Conservation (phyloP, 2,113 vertebrate genomes). For the Alethe castanea region DNA sequence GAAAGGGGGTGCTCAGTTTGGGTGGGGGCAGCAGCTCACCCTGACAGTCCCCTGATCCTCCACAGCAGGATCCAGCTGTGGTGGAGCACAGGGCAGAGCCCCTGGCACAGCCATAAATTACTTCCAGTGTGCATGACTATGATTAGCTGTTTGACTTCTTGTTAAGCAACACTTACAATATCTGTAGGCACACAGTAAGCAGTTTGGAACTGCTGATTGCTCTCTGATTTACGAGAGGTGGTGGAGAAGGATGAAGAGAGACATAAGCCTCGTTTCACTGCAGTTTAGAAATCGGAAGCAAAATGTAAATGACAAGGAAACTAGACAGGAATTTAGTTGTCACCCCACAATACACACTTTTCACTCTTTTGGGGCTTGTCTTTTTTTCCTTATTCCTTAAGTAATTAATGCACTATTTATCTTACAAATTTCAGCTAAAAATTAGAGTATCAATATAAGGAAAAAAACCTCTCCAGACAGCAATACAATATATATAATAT, state of each 20-base stretch:
- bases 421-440: background rate
- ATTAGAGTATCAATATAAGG: background rate
- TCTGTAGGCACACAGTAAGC: slow-evolving; percentile 1
- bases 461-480: background rate
- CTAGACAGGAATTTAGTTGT: background rate
- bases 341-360: background rate
- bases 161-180: slow-evolving; percentile 39
- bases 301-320: background rate
- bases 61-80: background rate
- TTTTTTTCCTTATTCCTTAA: background rate
- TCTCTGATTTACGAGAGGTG: background rate
- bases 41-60: background rate
- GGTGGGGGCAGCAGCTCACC: background rate
- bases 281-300: slow-evolving; percentile 6
- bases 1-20: background rate
- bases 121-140: background rate
- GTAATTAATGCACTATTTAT: background rate
- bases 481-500: background rate
- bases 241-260: background rate
- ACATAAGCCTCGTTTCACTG: background rate
- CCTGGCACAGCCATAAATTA: slow-evolving; percentile 21
- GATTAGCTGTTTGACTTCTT: slow-evolving; percentile 49
- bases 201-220: background rate
- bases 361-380: background rate
- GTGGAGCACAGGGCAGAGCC: background rate